These are phyloP conservation scores for Acleris laterana DNA, from an alignment of 2,888 invertebrate species.

Conservation along the genomic window DNA sequence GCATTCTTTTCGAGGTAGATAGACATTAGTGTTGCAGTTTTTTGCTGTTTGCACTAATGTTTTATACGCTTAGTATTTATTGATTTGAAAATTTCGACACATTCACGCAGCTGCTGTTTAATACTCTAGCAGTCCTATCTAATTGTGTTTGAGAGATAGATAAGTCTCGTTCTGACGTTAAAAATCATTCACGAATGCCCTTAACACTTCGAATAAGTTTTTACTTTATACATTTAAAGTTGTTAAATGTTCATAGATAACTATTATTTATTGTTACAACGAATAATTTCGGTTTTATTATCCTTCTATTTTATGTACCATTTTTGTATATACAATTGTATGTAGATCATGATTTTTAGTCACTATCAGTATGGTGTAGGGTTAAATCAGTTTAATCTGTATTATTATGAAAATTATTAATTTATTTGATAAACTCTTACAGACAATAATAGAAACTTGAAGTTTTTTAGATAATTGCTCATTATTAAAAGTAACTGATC, in stretches of 20 bases:
- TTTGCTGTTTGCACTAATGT: background rate
- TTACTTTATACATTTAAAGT: conserved; percentile 61
- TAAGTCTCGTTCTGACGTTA: no score
- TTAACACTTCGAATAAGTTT: conserved; percentile 48
- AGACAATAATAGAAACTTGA: conserved; percentile 39
- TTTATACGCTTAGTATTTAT: background rate
- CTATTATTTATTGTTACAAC: conserved; percentile 79
- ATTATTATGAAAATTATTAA: conserved; percentile 41
- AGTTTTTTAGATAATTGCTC: conserved; percentile 54
- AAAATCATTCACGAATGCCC: conserved; percentile 40
- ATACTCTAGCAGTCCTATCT: background rate
- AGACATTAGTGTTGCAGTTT: background rate
- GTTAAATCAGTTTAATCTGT: conserved; percentile 40
- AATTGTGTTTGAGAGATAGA: background rate
- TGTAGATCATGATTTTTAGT: conserved; percentile 51
- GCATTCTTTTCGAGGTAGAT: conserved; percentile 38
- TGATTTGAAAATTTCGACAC: no score
- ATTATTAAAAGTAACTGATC: conserved; percentile 44
- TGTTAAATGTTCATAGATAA: conserved; percentile 79
- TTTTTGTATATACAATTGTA: conserved; percentile 60
- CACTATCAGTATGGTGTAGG: conserved; percentile 53
- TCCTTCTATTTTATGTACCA: conserved; percentile 56
- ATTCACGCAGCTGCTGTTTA: no score
- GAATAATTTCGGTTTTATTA: conserved; percentile 58
- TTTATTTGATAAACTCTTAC: conserved; percentile 31